These are phyloP conservation scores for Iguana delicatissima DNA, from an alignment of 2,797 vertebrate species.

Conservation along the genomic window DNA sequence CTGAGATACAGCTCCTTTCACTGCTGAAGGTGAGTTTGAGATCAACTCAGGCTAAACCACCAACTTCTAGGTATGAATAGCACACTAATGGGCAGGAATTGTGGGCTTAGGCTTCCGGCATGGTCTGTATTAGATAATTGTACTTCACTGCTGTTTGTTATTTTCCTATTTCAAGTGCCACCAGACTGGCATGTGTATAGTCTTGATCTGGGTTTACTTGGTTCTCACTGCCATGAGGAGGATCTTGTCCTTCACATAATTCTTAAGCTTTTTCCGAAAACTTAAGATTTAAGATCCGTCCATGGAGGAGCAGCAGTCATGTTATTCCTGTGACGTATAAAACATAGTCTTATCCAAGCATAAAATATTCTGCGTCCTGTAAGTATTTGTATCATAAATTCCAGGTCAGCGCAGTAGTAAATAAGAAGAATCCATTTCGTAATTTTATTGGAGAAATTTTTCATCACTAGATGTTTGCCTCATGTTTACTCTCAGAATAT, in stretches of 20 bases:
- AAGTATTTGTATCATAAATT: not conserved
- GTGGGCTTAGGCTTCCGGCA: no score
- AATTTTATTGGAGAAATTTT: not conserved
- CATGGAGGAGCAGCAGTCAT: no score
- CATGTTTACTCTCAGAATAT: not conserved
- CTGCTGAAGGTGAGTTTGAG: not conserved
- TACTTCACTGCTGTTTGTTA: not conserved
- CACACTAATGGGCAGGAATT: not conserved
- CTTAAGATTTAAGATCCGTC: not conserved
- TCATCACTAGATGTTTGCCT: not conserved
- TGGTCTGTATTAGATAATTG: not conserved
- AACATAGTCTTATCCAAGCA: not conserved
- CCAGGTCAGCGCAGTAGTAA: no score
- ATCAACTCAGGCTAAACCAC: no score
- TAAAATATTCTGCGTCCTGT: not conserved
- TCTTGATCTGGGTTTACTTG: not conserved
- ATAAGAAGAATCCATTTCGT: not conserved
- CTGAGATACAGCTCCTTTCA: not conserved
- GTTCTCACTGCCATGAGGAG: not conserved
- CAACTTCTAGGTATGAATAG: not conserved
- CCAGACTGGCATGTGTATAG: no score
- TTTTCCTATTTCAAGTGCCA: not conserved
- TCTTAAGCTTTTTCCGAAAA: no score
- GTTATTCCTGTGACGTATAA: not conserved
- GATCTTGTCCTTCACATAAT: not conserved